Evolutionary conservation across 92 coral and sea anemone species (phyloP), one percentile per base, ranked within the genome.

Genomic region (Siderastrea radians): DNA sequence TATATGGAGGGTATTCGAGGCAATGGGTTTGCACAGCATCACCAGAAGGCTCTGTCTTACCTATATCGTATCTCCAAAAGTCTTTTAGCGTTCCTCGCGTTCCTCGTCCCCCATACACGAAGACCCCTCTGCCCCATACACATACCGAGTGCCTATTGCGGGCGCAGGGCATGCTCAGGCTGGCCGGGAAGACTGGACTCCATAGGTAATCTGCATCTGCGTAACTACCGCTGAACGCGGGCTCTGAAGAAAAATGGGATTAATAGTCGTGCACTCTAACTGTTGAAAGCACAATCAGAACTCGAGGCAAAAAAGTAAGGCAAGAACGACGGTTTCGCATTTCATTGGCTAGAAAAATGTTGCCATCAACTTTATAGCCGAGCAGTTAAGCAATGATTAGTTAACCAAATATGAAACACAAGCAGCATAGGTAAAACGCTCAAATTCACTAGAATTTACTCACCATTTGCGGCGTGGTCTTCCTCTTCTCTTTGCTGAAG

Each of bases 11-110:
- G 0, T 26, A 26, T 0, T 26, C 38, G 38, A 26, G 38, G 38
- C 38, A 26, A 26, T 0, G 38, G 38, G 38, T 26, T 26, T 26
- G 38, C 49, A 15, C 26, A 15, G 19, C 2, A 46, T 6, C 57
- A 16, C 11, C 59, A 48, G 7, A 80, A 9, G 77, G 38, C 4
- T 43, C 64, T 15, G 5, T 75, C 94, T 78, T 83, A 97, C 99
- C 99, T 49, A 92, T 84, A 71, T 95, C 99, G 60, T 95, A 97
- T 93, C 96, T 94, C 99, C 99, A 97, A 79, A 97, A 91, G 87
- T 97, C 99, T 78, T 96, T 96, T 19, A 95, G 95, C 50, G 99
- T 85, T 71, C 98, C 86, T 76, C 99, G 89, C 26, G 93, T 90
- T 15, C 98, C 96, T 78, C 99, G 92, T 6, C 99, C 99, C 26